Evolutionary conservation across 2,888 invertebrate genomes (phyloP), one percentile per base, ranked within the genome.

Genomic region (Lissocephala sabroskyi): DNA sequence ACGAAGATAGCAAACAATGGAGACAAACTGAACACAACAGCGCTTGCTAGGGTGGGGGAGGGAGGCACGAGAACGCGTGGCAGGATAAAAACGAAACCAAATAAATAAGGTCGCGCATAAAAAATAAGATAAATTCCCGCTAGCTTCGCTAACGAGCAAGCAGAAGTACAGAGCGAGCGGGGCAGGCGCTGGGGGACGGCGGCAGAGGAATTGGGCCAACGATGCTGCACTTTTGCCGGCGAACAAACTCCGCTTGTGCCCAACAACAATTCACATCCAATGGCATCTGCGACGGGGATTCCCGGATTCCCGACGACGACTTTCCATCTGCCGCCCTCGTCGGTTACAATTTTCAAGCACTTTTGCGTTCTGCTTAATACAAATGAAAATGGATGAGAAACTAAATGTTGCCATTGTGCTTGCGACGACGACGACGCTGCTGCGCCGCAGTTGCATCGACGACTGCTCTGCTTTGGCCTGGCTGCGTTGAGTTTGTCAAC

Each of bases 381-480:
- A 74, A 75, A 75, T 77, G 75, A 75, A 75, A 75, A 75, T 75
- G 71, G 77, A 75, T 75, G 77, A 65, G 75, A 60, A 65, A 75
- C 68, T 59, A 71, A 74, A 67, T 77, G 74, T 62, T 68, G 61
- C 54, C 74, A 54, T 49, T 54, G 58, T 53, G 45, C 16, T 51
- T 49, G 39, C 14, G n/a, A n/a, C n/a, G n/a, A n/a, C n/a, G n/a
- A n/a, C 14, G 40, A 13, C 30, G 44, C 28, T 39, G 33, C 29
- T 44, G 41, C 37, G 55, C 40, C 32, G 46, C 44, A 45, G 52
- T 41, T 45, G 55, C 45, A 48, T 56, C 45, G 56, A 47, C 46
- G 45, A 35, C 37, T 37, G 37, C 19, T n/a, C n/a, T n/a, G n/a
- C n/a, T n/a, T n/a, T n/a, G n/a, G n/a, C n/a, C n/a, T n/a, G n/a